phyloP scores from a whole-genome alignment of 2,888 invertebrate genomes.

The Meiosimyza decipiens region DNA sequence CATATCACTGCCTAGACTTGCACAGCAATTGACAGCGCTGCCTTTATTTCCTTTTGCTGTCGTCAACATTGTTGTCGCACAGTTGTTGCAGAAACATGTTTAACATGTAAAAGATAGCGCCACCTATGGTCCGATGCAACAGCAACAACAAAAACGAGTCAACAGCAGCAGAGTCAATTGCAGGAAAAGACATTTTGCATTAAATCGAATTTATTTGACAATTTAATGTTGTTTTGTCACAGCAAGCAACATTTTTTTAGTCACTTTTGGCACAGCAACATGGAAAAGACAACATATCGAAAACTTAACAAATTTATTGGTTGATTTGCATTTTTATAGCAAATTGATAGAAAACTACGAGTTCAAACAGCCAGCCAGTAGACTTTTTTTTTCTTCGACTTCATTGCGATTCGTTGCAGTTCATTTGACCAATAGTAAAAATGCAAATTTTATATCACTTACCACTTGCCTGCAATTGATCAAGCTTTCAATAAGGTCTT shows the following conservation, averaged over 20 bases:
- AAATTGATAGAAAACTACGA: conserved; percentile 10
- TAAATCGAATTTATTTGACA: conserved; percentile 28
- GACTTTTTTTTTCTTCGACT: not conserved
- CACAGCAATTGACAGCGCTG: too few species aligned
- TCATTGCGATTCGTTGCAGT: conserved; percentile 14
- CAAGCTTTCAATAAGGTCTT: too few species aligned
- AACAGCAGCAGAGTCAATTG: not conserved
- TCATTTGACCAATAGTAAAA: conserved; percentile 16
- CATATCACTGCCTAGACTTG: too few species aligned
- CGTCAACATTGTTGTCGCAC: too few species aligned
- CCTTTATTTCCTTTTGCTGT: too few species aligned
- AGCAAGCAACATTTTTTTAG: not conserved
- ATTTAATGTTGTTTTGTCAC: conserved; percentile 12
- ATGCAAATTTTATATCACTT: conserved; percentile 18
- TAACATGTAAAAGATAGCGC: too few species aligned
- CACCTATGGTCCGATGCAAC: too few species aligned
- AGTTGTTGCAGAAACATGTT: too few species aligned
- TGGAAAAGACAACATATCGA: not conserved
- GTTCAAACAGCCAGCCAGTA: not conserved
- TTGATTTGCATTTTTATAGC: conserved; percentile 32
- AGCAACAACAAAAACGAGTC: not conserved
- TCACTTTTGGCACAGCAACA: not conserved
- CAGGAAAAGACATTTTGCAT: conserved; percentile 10
- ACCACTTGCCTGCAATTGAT: not conserved
- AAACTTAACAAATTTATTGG: conserved; percentile 26